A percentile compares a stretch with the other conserved stretches of the same genome.
phyloP scores from a whole-genome alignment of 1,140 invertebrate species.

The Orussus abietinus region DNA sequence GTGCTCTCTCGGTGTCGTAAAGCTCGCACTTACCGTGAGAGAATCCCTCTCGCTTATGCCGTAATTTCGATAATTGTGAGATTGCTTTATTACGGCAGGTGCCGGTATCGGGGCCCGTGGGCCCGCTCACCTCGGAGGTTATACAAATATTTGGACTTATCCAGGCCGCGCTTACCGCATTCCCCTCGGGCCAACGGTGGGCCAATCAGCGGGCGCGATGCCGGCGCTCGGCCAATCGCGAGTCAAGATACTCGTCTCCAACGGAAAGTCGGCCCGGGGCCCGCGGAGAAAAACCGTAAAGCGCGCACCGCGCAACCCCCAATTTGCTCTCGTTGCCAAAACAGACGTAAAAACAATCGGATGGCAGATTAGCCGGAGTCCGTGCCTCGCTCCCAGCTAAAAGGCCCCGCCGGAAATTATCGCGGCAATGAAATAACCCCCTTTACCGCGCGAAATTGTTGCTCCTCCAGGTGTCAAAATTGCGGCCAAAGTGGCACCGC shows the following conservation, averaged over 20 bases:
- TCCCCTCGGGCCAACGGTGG: constrained; percentile 2
- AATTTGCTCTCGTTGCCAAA: constrained; percentile 25
- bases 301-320: constrained; percentile 6
- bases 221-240: background rate
- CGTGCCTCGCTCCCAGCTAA: constrained; percentile 21
- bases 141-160: constrained; percentile 35
- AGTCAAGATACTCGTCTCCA: too few relatives aligned
- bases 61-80: constrained; percentile 39
- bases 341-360: constrained; percentile 24
- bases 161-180: too few relatives aligned
- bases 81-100: constrained; percentile 42
- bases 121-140: constrained; percentile 16
- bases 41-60: too few relatives aligned
- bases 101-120: constrained; percentile 33
- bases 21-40: too few relatives aligned
- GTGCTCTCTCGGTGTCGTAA: too few relatives aligned
- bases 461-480: constrained; percentile 24
- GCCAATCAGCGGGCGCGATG: constrained; percentile 5
- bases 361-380: constrained; percentile 3
- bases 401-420: constrained; percentile 21
- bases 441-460: constrained; percentile 29
- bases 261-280: background rate
- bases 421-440: constrained; percentile 19
- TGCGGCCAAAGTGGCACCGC: constrained; percentile 14
- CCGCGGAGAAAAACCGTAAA: constrained; percentile 11